Evolutionary conservation across 2,888 invertebrate genomes (phyloP).

Genomic region (Drosophila multiciliata): DNA sequence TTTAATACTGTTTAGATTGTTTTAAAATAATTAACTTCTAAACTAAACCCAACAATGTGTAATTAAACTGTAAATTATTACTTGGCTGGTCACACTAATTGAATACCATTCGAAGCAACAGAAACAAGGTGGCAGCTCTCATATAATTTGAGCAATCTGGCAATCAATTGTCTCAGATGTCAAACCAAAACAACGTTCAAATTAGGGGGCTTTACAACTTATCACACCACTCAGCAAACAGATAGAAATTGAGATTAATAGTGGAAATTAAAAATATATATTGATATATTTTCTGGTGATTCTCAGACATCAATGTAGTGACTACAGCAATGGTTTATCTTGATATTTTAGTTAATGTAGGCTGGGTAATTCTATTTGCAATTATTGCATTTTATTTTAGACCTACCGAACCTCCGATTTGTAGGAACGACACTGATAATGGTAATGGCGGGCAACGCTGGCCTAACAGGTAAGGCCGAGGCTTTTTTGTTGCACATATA

Average conservation of each 20-base stretch:
- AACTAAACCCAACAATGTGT: background rate
- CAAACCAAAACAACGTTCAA: background rate
- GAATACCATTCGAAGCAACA: background rate
- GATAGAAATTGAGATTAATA: background rate
- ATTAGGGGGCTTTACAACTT: conserved; percentile 1
- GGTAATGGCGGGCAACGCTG: background rate
- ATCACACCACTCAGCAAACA: background rate
- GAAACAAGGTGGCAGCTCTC: background rate
- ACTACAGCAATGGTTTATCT: conserved; percentile 43
- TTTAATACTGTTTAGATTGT: background rate
- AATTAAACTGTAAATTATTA: background rate
- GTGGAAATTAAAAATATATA: background rate
- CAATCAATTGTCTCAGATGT: conserved; percentile 10
- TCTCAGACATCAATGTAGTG: background rate
- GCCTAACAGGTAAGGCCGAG: conserved; percentile 16
- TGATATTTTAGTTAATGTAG: conserved; percentile 19
- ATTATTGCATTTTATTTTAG: conserved; percentile 34
- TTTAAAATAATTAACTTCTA: background rate
- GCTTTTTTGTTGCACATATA: no score
- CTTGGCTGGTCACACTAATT: background rate
- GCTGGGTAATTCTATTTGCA: conserved; percentile 33
- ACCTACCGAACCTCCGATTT: background rate
- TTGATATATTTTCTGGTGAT: no score
- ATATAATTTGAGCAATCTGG: background rate
- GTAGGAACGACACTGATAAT: background rate